Evolutionary conservation across 2,113 vertebrate genomes (phyloP).

Genomic region (Gymnocephalus cernua): DNA sequence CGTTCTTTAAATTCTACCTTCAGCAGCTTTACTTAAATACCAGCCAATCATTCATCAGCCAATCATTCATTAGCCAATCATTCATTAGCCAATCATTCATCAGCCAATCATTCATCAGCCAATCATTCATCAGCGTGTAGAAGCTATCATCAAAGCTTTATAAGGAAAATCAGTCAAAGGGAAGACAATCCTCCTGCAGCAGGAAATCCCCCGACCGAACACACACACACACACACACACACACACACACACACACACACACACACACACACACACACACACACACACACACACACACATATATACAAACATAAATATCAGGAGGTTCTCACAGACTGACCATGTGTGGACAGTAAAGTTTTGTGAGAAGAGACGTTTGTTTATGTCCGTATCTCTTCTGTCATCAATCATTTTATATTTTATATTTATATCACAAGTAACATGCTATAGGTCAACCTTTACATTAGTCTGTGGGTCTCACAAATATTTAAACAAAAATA

Average conservation of each 20-base stretch:
- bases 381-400: background rate
- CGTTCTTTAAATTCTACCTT: too few relatives aligned
- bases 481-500: too few relatives aligned
- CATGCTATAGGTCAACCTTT: too few relatives aligned
- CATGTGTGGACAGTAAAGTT: conserved; percentile 38
- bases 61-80: too few relatives aligned
- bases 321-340: conserved; percentile 50
- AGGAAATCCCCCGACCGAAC: conserved; percentile 48
- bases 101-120: too few relatives aligned
- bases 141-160: conserved; percentile 4
- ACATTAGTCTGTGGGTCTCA: too few relatives aligned
- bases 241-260: conserved; percentile 5
- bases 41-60: too few relatives aligned
- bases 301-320: conserved; percentile 31
- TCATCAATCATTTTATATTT: background rate
- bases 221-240: background rate
- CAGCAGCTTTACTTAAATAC: too few relatives aligned
- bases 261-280: background rate
- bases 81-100: too few relatives aligned
- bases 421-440: too few relatives aligned
- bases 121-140: too few relatives aligned
- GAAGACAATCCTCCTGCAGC: background rate
- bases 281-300: background rate
- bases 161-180: conserved; percentile 32
- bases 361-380: background rate